Conservation (phyloP, 2,888 invertebrate genomes). For the Colletes collaris region DNA sequence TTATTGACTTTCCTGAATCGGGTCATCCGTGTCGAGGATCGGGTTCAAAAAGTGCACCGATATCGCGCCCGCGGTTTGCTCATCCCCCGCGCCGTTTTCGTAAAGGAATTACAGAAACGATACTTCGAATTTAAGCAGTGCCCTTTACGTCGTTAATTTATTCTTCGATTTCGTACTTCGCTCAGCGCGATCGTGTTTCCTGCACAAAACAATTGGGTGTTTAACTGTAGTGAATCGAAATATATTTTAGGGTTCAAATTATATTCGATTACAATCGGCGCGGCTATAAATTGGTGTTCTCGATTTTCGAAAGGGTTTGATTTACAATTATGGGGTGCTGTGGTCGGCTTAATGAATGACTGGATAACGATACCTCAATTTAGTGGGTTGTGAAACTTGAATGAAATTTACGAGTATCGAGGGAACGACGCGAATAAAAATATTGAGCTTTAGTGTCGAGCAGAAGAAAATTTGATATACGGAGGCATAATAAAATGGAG, state of each 20-base stretch:
- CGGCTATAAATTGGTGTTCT: neutral
- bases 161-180: neutral
- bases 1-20: slow-evolving; percentile 58
- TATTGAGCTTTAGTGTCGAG: no score
- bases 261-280: no score
- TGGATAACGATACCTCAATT: no score
- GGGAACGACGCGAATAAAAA: no score
- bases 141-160: neutral
- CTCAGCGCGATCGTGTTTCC: neutral
- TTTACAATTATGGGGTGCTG: no score
- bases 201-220: neutral
- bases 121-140: neutral
- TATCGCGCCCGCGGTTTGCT: neutral
- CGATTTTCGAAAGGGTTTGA: neutral
- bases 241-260: neutral
- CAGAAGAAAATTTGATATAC: no score
- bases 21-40: slow-evolving; percentile 49
- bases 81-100: slow-evolving; percentile 1
- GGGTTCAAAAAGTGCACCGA: slow-evolving; percentile 39
- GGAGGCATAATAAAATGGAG: no score
- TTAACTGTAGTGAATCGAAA: neutral
- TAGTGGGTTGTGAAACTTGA: no score
- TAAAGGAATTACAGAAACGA: no score
- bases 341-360: no score
- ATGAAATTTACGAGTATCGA: no score